A percentile compares a stretch with the other conserved stretches of the same genome.
These are phyloP conservation scores for Hippocampus guttulatus DNA, from an alignment of 2,113 vertebrate species.

Conservation along the genomic window DNA sequence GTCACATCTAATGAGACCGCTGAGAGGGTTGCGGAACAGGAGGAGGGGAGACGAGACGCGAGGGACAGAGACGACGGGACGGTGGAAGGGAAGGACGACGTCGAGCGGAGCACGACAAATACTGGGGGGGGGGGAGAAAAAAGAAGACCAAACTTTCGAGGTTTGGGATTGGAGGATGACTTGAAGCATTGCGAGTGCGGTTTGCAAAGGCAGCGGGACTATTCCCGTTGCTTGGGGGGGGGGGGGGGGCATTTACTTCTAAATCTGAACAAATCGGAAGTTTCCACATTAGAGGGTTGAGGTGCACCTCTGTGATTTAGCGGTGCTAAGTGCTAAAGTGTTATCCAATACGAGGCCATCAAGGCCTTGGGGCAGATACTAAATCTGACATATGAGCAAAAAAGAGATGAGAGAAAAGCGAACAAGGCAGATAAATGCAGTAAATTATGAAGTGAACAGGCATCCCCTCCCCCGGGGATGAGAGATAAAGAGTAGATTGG, in stretches of 20 bases:
- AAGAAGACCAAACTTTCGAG: slow-evolving; percentile 26
- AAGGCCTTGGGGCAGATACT: slow-evolving; percentile 48
- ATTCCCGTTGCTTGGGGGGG: not conserved
- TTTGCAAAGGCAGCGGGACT: not conserved
- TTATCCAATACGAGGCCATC: slow-evolving; percentile 46
- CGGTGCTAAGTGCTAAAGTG: slow-evolving; percentile 53
- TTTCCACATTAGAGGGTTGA: slow-evolving; percentile 7
- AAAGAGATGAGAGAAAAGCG: slow-evolving; percentile 28
- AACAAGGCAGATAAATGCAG: slow-evolving; percentile 2
- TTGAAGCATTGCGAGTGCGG: not conserved
- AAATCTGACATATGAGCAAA: slow-evolving; percentile 46
- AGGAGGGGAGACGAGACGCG: slow-evolving; percentile 38
- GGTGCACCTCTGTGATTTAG: slow-evolving; percentile 31
- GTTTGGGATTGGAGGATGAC: slow-evolving; percentile 1
- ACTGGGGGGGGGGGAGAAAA: not conserved
- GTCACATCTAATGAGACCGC: slow-evolving; percentile 64
- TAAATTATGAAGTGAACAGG: slow-evolving; percentile 39
- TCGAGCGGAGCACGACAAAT: slow-evolving; percentile 20
- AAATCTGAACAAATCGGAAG: not conserved
- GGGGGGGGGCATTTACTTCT: not conserved
- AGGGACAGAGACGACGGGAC: slow-evolving; percentile 28
- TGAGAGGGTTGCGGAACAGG: slow-evolving; percentile 49
- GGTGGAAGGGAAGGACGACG: slow-evolving; percentile 16
- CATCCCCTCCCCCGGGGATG: slow-evolving; percentile 29
- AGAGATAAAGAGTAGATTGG: slow-evolving; percentile 21